Evolutionary conservation across 2,888 invertebrate species (phyloP), one percentile per base, ranked within the genome.

Genomic region (Drosophila ustulata): DNA sequence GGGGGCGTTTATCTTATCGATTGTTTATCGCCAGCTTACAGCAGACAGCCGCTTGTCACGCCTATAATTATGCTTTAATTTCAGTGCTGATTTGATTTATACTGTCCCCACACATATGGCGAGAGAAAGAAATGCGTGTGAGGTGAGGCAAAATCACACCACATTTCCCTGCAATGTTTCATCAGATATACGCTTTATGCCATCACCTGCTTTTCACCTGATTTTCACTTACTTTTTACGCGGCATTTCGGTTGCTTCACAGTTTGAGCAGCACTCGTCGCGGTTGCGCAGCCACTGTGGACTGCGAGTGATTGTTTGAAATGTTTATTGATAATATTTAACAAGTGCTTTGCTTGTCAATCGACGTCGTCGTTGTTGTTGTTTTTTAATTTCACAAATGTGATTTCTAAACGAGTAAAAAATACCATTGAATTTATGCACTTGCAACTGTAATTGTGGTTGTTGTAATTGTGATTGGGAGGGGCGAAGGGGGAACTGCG

Each of bases 1-100:
- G 56, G 53, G 18, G 65, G 57, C 25, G 62, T 2, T 58, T 88
- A 88, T 84, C 88, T 84, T 69, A 84, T 84, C 83, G 2, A 6
- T 8, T 64, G 56, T 62, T 64, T 73, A 65, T 51, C 76, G 59
- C 37, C 51, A 50, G 34, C 49, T 28, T 56, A 55, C 58, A 59
- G 51, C 62, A 71, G 84, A 87, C 77, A 82, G 68, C 34, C 71
- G 71, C 76, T 59, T 83, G 83, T 87, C 79, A 88, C 87, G 83
- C 89, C 83, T 83, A 61, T 85, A 88, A 89, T 89, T 90, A 83
- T 87, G 82, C 80, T 81, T 80, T 75, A 81, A 87, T 87, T 83
- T 79, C 66, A 74, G 53, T 52, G 63, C 46, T 64, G 63, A 49
- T 85, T 86, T 86, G 83, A 84, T 88, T 84, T 88, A 85, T 55